phyloP scores from a whole-genome alignment of 2,113 vertebrate genomes.

The Sakesphorus luctuosus region DNA sequence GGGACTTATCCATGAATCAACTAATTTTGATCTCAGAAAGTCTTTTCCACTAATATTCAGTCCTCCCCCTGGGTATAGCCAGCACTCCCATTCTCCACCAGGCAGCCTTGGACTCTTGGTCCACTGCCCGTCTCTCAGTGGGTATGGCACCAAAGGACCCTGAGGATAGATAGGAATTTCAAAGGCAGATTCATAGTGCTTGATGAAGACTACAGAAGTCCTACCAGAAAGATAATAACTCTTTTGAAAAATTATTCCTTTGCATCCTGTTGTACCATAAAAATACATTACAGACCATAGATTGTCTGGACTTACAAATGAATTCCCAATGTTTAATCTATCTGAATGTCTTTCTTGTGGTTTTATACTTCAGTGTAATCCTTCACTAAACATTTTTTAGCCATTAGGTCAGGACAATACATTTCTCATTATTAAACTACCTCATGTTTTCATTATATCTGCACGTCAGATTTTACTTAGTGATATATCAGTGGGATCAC shows the following conservation, averaged over 20 bases:
- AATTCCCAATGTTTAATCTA: conserved; percentile 72
- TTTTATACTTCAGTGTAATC: conserved; percentile 59
- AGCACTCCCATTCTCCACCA: neutral
- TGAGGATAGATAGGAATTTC: neutral
- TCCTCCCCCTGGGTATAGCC: neutral
- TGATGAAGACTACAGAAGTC: neutral
- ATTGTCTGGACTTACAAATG: conserved; percentile 68
- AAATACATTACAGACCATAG: conserved; percentile 46
- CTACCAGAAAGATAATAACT: conserved; percentile 11
- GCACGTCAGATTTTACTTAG: conserved; percentile 48
- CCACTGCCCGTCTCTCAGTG: neutral
- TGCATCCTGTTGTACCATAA: neutral
- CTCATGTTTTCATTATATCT: conserved; percentile 67
- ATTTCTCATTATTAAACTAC: conserved; percentile 67
- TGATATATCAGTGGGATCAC: conserved; percentile 61
- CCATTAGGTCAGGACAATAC: conserved; percentile 66
- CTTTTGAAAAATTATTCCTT: neutral
- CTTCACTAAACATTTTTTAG: conserved; percentile 65
- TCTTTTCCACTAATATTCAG: neutral
- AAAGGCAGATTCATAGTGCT: neutral
- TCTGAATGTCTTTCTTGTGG: conserved; percentile 70
- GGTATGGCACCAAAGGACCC: neutral
- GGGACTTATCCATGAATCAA: neutral
- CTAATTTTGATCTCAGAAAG: neutral
- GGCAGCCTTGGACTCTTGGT: neutral